Evolutionary conservation across 2,888 invertebrate genomes (phyloP).

Genomic region (Chesias legatella): DNA sequence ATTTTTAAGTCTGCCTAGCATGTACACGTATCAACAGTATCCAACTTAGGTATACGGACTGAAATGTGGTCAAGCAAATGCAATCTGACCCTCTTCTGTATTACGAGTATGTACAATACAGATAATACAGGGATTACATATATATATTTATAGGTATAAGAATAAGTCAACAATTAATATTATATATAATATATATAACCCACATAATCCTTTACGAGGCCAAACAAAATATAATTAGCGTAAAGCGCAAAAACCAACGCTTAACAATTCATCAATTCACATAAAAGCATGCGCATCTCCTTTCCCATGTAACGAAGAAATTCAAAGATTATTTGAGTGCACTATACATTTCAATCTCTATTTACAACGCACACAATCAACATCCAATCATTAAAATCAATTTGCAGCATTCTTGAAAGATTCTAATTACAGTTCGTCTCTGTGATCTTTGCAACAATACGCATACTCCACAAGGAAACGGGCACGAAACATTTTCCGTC

Average conservation of each 20-base stretch:
- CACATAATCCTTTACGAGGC: too few species aligned
- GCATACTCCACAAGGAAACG: slow-evolving; percentile 24
- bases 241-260: not conserved
- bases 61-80: too few species aligned
- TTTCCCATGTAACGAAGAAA: slow-evolving; percentile 2
- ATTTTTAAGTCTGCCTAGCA: too few species aligned
- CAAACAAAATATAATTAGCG: too few species aligned
- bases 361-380: slow-evolving; percentile 21
- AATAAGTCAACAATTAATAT: too few species aligned
- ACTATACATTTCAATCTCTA: slow-evolving; percentile 10
- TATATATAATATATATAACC: too few species aligned
- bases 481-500: slow-evolving; percentile 33
- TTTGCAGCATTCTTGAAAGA: slow-evolving; percentile 24
- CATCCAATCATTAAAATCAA: slow-evolving; percentile 24
- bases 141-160: too few species aligned
- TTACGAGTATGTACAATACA: too few species aligned
- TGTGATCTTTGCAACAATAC: slow-evolving; percentile 29
- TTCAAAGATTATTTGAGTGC: slow-evolving; percentile 4
- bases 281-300: not conserved
- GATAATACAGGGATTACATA: too few species aligned
- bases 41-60: too few species aligned
- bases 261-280: not conserved
- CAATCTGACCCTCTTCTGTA: too few species aligned
- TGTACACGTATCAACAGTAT: too few species aligned
- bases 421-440: slow-evolving; percentile 22